phyloP scores from a whole-genome alignment of 2,888 invertebrate species.

The Orchesellides sinensis region DNA sequence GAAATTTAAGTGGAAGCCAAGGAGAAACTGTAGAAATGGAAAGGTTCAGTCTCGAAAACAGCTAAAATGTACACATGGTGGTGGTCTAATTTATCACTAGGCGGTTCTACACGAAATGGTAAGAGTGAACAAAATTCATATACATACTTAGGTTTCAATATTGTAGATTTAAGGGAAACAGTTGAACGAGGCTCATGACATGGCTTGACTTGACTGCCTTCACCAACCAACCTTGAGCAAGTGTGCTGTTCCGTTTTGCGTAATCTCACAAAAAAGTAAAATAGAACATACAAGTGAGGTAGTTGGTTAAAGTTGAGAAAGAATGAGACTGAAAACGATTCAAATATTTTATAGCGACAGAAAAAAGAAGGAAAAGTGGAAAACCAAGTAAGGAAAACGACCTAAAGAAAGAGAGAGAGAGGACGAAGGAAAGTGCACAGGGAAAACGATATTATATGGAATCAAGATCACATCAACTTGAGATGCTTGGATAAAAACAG shows the following conservation, averaged over 20 bases:
- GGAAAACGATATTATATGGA: slow-evolving; percentile 52
- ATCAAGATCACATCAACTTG: slow-evolving; percentile 53
- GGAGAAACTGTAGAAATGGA: too few species aligned
- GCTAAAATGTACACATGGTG: neutral
- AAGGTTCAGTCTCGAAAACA: neutral
- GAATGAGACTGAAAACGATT: slow-evolving; percentile 34
- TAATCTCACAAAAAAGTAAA: neutral
- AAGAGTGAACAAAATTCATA: neutral
- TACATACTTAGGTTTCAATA: neutral
- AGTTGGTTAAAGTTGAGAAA: neutral
- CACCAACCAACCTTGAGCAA: neutral
- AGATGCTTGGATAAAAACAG: slow-evolving; percentile 40
- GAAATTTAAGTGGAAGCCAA: neutral
- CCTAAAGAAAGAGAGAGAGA: neutral
- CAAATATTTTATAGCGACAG: slow-evolving; percentile 19
- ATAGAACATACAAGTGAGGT: neutral
- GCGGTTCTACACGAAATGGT: neutral
- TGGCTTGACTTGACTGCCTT: slow-evolving; percentile 5
- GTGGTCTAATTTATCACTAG: slow-evolving; percentile 21
- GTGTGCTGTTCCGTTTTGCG: neutral
- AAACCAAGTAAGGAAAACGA: slow-evolving; percentile 1
- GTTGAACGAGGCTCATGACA: slow-evolving; percentile 5
- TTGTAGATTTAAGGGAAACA: neutral
- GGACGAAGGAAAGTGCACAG: slow-evolving; percentile 13
- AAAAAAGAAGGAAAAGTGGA: slow-evolving; percentile 20